A percentile compares a stretch with the other conserved stretches of the same genome.
These are phyloP conservation scores for Monochamus saltuarius DNA, from an alignment of 1,140 invertebrate genomes.

Conservation along the genomic window DNA sequence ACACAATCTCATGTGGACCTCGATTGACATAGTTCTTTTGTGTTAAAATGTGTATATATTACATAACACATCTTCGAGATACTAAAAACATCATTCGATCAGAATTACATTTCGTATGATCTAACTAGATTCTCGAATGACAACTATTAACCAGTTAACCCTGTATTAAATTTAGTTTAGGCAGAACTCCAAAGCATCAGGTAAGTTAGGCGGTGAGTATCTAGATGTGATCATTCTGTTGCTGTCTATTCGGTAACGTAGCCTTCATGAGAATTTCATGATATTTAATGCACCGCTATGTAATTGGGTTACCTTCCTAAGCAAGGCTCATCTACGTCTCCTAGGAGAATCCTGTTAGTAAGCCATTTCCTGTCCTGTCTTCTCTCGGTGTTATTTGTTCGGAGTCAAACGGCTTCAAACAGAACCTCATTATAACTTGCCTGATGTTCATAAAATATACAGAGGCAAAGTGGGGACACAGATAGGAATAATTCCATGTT, in stretches of 20 bases:
- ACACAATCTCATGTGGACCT: too few species aligned
- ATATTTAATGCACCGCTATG: constrained; percentile 43
- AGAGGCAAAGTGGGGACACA: constrained; percentile 24
- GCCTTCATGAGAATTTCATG: constrained; percentile 43
- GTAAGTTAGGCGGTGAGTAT: background rate
- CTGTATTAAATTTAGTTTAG: background rate
- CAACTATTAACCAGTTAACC: too few species aligned
- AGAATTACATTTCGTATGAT: too few species aligned
- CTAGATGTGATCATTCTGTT: background rate
- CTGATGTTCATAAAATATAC: constrained; percentile 50
- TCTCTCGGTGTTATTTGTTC: constrained; percentile 35
- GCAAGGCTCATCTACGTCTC: constrained; percentile 34
- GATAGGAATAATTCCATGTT: constrained; percentile 40
- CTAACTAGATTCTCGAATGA: too few species aligned
- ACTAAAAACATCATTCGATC: too few species aligned
- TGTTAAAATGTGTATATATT: too few species aligned
- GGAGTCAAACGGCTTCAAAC: constrained; percentile 40
- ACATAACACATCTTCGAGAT: too few species aligned
- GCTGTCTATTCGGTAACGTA: constrained; percentile 3
- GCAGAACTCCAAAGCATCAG: background rate
- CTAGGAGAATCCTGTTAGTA: constrained; percentile 26
- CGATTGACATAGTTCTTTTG: too few species aligned
- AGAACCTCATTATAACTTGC: constrained; percentile 48
- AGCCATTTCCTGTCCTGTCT: constrained; percentile 37
- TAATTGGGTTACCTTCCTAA: constrained; percentile 36